Base-by-base conservation (phyloP, 1,140 invertebrate species). In the Aphidius ervi region DNA sequence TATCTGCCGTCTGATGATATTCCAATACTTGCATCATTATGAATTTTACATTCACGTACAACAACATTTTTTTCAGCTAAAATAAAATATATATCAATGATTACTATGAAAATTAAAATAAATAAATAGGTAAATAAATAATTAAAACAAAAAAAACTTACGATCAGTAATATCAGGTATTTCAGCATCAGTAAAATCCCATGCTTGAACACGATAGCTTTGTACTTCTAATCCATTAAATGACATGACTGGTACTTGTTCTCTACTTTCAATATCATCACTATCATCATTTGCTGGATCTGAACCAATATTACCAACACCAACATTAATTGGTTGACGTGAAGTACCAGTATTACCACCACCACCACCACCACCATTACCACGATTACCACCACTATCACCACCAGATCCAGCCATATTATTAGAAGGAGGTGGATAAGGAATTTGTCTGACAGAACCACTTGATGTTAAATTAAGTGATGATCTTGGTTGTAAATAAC, bases 1-100 rank as follows among this genome's bases (percentile, higher is more conserved):
- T 92, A 78, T n/a, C 84, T 84, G 6, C 91, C 90, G 76, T 94
- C 90, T 39, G 84, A 83, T 1, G 91, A 92, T 61, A 94, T 87
- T 72, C 92, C 91, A 62, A 93, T 88, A 74, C 88, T 92, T 2
- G 91, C 90, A 74, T 94, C 91, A 70, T 93, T 94, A 68, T 93
- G 90, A 48, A 95, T 90, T 72, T 88, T 91, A 74, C 91, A 93
- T 70, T 90, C 85, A 43, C 82, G 81, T 5, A 93, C 91, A 7
- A 94, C 87, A 46, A 94, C 76, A 74, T 94, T 94, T 63, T 87
- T 86, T 53, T 85, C 76, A 67, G 83, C 88, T 91, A 67, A 9
- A 83, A 81, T 3, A 62, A 57, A 53, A n/a, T 42, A 62, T 41
- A 61, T 8, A 56, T 31, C 31, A 40, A 60, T 53, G 53, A 58